Percentiles rank a stretch among this genome's conserved stretches.
These are phyloP conservation scores for Andrena chrysosceles DNA, from an alignment of 2,888 invertebrate species.

Conservation along the genomic window DNA sequence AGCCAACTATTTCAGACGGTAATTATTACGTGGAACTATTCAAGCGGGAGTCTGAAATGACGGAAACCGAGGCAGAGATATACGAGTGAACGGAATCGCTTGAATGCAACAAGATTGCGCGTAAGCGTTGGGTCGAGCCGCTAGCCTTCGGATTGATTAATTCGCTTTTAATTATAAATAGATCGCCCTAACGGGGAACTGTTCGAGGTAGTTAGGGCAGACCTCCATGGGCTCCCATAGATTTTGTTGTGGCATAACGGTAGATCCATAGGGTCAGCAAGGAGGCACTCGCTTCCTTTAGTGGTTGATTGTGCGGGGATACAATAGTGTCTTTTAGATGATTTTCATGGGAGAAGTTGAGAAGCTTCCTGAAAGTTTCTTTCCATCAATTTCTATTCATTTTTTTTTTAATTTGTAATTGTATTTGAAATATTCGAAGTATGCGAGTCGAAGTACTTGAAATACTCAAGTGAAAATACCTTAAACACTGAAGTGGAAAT, in stretches of 20 bases:
- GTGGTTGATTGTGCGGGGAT: not conserved
- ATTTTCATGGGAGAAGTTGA: no score
- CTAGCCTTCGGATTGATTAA: constrained; percentile 48
- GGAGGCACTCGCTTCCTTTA: not conserved
- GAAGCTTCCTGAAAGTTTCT: no score
- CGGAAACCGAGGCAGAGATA: constrained; percentile 53
- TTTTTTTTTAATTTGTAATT: no score
- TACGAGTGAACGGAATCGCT: constrained; percentile 40
- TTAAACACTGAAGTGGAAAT: no score
- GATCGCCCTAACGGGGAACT: constrained; percentile 20
- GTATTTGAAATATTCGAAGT: no score
- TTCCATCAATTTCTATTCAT: no score
- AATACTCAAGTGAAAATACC: no score
- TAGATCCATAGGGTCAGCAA: not conserved
- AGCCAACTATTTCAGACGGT: constrained; percentile 52
- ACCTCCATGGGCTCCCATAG: not conserved
- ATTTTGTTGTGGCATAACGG: not conserved
- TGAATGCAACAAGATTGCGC: constrained; percentile 40
- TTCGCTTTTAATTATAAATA: constrained; percentile 47
- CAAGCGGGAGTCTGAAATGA: constrained; percentile 55
- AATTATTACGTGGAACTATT: constrained; percentile 62
- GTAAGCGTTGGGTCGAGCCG: constrained; percentile 15
- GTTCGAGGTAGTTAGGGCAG: not conserved
- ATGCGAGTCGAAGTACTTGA: no score
- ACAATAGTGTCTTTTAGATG: no score